Base-by-base conservation (phyloP, 2,888 invertebrate species). In the Tiliacea aurago region DNA sequence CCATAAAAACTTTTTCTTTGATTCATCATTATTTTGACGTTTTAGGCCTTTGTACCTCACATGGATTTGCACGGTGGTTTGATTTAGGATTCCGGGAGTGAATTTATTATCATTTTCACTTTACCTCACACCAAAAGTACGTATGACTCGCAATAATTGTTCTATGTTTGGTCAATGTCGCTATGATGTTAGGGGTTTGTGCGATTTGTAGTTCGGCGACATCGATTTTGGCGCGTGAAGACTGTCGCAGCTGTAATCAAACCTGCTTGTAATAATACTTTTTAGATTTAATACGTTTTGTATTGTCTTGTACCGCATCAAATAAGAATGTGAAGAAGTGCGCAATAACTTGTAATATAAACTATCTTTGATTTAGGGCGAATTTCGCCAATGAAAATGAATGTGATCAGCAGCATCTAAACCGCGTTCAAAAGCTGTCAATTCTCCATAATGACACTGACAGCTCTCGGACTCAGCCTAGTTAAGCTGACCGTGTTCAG, bases 61-160 rank as follows among this genome's bases (percentile, higher is more conserved):
- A n/a, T 37, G 6, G 15, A 6, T 53, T 64, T 51, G 33, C 55
- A 64, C 1, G 11, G 6, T 18, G 11, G 18, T 4, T 37, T 4
- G 18, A 64, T 11, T 64, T 37, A n/a, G 55, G 6, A 37, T 3
- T n/a, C 10, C 5, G n/a, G 33, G n/a, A 64, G 6, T 2, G 55
- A 37, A 79, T 65, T 73, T 68, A 75, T 80, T 77, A 83, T 84
- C 73, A 70, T 80, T 76, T 62, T 80, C 63, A 73, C 47, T 76
- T 79, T 76, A 78, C 70, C 77, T 83, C 86, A 88, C 90, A 88
- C 88, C 86, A 88, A 90, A 88, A 87, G 74, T 72, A 68, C 55
- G 68, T 47, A 69, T 59, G 71, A 78, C 78, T 78, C 62, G 76
- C 58, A 56, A 71, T 72, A 65, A 81, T 55, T 82, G 68, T 73